phyloP scores from a whole-genome alignment of 2,888 invertebrate species.

The Stomorhina lunata region DNA sequence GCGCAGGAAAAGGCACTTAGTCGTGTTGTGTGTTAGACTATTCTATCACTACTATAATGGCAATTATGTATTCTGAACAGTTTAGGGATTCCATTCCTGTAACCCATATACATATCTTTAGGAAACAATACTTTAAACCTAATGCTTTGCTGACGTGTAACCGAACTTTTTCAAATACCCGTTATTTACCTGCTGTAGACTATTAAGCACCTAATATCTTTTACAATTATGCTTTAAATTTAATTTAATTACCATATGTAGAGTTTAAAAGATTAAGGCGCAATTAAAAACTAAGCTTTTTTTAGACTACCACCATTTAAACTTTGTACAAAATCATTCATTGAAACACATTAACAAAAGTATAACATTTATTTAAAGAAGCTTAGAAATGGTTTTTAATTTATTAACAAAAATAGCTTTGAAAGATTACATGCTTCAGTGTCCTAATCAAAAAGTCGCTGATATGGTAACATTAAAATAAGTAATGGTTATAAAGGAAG shows the following conservation, averaged over 20 bases:
- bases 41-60: too few relatives aligned
- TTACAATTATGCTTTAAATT: not conserved
- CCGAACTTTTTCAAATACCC: too few relatives aligned
- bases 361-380: not conserved
- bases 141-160: too few relatives aligned
- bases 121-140: too few relatives aligned
- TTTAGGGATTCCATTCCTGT: too few relatives aligned
- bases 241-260: constrained; percentile 29
- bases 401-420: not conserved
- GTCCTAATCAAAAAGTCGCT: not conserved
- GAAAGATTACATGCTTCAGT: not conserved
- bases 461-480: not conserved
- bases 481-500: not conserved
- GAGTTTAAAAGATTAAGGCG: constrained; percentile 37
- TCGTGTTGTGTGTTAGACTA: too few relatives aligned
- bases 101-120: too few relatives aligned
- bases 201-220: not conserved
- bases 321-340: constrained; percentile 47
- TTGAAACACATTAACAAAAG: constrained; percentile 31
- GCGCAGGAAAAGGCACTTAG: too few relatives aligned
- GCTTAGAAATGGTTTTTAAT: not conserved
- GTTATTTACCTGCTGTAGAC: not conserved
- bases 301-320: constrained; percentile 7
- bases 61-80: too few relatives aligned
- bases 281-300: constrained; percentile 37